These are phyloP conservation scores for Drosophila yooni DNA, from an alignment of 2,888 invertebrate genomes.

Conservation along the genomic window DNA sequence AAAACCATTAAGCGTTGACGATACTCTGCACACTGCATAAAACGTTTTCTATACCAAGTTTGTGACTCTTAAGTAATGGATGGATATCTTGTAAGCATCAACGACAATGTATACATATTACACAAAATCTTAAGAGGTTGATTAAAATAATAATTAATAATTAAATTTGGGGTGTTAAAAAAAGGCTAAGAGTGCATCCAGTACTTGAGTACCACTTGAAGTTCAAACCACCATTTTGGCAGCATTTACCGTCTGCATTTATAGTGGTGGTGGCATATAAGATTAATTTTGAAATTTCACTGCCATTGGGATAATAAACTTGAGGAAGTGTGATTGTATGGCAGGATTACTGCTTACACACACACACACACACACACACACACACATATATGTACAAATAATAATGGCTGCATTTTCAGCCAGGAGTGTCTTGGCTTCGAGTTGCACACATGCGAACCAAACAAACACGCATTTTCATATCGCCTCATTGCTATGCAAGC, in stretches of 20 bases:
- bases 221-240: neutral
- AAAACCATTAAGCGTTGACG: neutral
- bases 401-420: slow-evolving; percentile 29
- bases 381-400: neutral
- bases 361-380: neutral
- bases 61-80: too few species aligned
- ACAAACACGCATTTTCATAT: slow-evolving; percentile 51
- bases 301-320: too few species aligned
- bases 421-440: slow-evolving; percentile 13
- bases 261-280: neutral
- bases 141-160: neutral
- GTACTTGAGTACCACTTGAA: neutral
- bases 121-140: neutral
- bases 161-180: neutral
- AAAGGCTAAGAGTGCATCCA: neutral
- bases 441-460: slow-evolving; percentile 12
- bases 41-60: too few species aligned
- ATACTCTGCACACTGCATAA: neutral
- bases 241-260: neutral
- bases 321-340: neutral
- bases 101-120: neutral
- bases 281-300: neutral
- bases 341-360: slow-evolving; percentile 1
- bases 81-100: too few species aligned
- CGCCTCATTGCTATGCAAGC: slow-evolving; percentile 65